phyloP scores from a whole-genome alignment of 1,140 invertebrate genomes.

The Drosophila miranda region DNA sequence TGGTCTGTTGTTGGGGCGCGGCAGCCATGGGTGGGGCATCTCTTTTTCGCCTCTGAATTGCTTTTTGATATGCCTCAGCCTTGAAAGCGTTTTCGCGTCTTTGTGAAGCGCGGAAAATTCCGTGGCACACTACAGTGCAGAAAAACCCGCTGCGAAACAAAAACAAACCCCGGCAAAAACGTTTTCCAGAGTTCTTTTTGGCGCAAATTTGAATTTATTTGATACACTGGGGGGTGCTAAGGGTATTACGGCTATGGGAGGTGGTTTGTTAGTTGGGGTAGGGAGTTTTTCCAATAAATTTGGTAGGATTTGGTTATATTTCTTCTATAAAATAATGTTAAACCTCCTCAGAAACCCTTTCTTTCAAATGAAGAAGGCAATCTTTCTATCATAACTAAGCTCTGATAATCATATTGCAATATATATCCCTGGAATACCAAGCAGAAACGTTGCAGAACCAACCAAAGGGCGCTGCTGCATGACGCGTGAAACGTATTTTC shows the following conservation, averaged over 20 bases:
- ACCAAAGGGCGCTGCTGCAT: too few species aligned
- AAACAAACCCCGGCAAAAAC: slow-evolving; percentile 5
- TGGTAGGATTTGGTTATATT: too few species aligned
- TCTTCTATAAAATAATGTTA: too few species aligned
- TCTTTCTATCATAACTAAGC: too few species aligned
- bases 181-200: slow-evolving; percentile 36
- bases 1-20: background rate
- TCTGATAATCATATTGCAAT: too few species aligned
- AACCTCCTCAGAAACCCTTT: too few species aligned
- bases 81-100: slow-evolving; percentile 48
- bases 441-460: too few species aligned
- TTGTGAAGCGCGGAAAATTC: slow-evolving; percentile 41
- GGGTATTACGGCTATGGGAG: background rate
- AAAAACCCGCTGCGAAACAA: background rate
- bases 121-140: slow-evolving; percentile 8
- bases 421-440: too few species aligned
- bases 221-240: background rate
- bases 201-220: slow-evolving; percentile 50
- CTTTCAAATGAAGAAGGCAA: too few species aligned
- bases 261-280: background rate
- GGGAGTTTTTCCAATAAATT: background rate
- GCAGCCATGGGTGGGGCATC: slow-evolving; percentile 16
- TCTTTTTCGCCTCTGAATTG: slow-evolving; percentile 62
- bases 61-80: slow-evolving; percentile 66
- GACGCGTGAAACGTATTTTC: too few species aligned